A percentile compares a stretch with the other conserved stretches of the same genome.
Evolutionary conservation across 2,888 invertebrate genomes (phyloP).

Genomic region (Ischnura elegans): DNA sequence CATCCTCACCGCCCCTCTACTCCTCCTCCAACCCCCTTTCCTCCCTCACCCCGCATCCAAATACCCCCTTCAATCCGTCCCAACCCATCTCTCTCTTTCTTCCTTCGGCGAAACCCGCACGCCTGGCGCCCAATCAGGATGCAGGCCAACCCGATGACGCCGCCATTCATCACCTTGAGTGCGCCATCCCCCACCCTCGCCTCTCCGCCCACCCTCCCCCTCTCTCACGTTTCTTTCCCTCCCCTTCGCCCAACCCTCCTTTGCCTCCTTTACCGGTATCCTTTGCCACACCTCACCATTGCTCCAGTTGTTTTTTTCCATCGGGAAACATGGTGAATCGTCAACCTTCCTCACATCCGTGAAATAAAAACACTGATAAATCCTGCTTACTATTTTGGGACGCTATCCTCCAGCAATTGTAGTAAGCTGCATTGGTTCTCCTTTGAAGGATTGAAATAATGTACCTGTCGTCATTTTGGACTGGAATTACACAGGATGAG

Average conservation of each 20-base stretch:
- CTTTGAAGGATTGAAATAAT: too few species aligned
- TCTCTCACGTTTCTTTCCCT: neutral
- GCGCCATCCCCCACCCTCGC: neutral
- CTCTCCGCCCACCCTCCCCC: neutral
- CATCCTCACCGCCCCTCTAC: neutral
- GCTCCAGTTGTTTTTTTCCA: neutral
- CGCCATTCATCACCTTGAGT: slow-evolving; percentile 53
- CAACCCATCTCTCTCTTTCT: neutral
- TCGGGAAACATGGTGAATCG: neutral
- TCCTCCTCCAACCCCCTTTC: neutral
- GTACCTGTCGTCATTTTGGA: too few species aligned
- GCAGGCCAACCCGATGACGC: slow-evolving; percentile 48
- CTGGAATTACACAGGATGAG: too few species aligned
- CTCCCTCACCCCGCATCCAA: neutral
- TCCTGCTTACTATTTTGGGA: too few species aligned
- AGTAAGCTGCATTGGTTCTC: too few species aligned
- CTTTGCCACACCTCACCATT: neutral
- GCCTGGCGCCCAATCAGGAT: slow-evolving; percentile 44
- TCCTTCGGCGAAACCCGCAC: slow-evolving; percentile 27
- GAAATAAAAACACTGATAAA: too few species aligned
- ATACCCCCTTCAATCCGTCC: neutral
- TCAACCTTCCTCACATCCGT: neutral
- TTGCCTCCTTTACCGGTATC: neutral
- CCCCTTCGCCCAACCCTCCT: neutral
- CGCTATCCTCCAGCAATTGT: too few species aligned